These are phyloP conservation scores for Acleris cristana DNA, from an alignment of 2,888 invertebrate species.

Conservation along the genomic window DNA sequence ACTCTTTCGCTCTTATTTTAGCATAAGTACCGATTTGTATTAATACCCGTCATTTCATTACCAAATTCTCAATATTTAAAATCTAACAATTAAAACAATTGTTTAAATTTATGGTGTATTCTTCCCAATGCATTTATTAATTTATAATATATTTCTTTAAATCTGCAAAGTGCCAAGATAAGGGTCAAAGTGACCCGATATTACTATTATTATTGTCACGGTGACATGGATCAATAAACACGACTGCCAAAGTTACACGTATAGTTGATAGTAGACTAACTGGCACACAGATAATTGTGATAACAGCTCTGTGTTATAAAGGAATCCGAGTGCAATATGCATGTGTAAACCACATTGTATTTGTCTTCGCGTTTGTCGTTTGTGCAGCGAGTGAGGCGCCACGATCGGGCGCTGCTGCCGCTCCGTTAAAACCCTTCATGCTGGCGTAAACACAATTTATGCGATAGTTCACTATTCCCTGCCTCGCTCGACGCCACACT, in stretches of 20 bases:
- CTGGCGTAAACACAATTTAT: slow-evolving; percentile 46
- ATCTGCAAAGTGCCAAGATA: too few relatives aligned
- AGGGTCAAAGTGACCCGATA: too few relatives aligned
- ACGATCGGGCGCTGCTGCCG: slow-evolving; percentile 23
- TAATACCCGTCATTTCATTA: too few relatives aligned
- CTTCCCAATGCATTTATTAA: too few relatives aligned
- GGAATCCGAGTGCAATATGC: slow-evolving; percentile 15
- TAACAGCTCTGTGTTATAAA: not conserved
- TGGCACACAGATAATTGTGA: not conserved
- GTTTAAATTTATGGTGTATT: too few relatives aligned
- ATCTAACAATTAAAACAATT: too few relatives aligned
- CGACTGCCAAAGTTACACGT: not conserved
- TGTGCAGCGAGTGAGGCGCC: slow-evolving; percentile 16
- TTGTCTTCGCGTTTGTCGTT: slow-evolving; percentile 29
- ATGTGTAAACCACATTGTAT: slow-evolving; percentile 16
- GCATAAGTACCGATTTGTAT: too few relatives aligned
- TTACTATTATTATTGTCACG: too few relatives aligned
- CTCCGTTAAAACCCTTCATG: slow-evolving; percentile 38
- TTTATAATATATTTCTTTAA: too few relatives aligned
- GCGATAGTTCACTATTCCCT: slow-evolving; percentile 40
- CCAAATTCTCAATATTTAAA: too few relatives aligned
- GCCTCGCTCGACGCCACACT: slow-evolving; percentile 41
- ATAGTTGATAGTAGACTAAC: not conserved
- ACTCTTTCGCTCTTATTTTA: too few relatives aligned
- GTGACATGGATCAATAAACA: not conserved